Evolutionary conservation across 2,113 vertebrate species (phyloP).

Genomic region (Puffinus mauretanicus): DNA sequence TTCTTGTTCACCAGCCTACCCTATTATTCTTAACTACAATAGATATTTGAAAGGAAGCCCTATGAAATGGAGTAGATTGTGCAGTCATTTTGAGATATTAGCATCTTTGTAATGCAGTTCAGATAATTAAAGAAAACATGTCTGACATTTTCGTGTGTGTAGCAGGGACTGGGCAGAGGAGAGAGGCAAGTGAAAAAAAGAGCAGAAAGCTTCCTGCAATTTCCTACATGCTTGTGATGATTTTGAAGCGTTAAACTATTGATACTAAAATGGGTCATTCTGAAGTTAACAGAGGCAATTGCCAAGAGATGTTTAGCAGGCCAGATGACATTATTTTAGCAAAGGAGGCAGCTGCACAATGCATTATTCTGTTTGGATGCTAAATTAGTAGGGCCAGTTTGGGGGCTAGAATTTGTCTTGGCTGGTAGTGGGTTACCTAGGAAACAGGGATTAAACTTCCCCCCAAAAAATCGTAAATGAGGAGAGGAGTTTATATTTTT

Average conservation of each 20-base stretch:
- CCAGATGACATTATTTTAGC: neutral
- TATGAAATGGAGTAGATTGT: neutral
- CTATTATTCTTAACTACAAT: neutral
- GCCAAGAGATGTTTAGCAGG: neutral
- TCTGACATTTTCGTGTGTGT: neutral
- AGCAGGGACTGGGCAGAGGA: neutral
- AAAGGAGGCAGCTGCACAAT: neutral
- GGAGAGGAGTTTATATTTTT: neutral
- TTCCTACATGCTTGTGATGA: neutral
- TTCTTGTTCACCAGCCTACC: neutral
- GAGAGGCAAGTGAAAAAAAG: neutral
- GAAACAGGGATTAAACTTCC: neutral
- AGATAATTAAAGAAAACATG: neutral
- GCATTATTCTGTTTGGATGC: neutral
- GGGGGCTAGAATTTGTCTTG: neutral
- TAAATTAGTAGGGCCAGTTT: neutral
- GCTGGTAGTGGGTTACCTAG: neutral
- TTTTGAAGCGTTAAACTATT: accelerated
- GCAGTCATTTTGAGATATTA: neutral
- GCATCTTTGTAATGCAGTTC: neutral
- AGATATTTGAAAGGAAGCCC: neutral
- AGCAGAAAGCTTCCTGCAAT: neutral
- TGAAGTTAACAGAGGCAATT: neutral
- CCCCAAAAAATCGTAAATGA: neutral
- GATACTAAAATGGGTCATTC: neutral